phyloP scores from a whole-genome alignment of 2,888 invertebrate genomes.

The Therioaphis trifolii region DNA sequence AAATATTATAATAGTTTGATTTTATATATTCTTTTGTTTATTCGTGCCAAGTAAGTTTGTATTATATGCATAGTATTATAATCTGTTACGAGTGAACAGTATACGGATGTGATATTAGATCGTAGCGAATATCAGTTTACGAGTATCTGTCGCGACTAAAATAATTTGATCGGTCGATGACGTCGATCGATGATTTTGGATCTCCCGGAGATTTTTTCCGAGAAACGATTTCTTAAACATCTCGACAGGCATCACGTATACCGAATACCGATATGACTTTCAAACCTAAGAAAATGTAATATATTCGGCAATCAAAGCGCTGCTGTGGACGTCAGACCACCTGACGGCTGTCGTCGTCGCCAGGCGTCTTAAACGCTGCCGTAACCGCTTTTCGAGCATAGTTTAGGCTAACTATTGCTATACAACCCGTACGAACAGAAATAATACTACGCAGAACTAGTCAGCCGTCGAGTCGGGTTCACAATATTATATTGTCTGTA shows the following conservation, averaged over 20 bases:
- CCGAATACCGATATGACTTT: neutral
- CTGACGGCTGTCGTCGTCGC: neutral
- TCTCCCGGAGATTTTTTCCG: slow-evolving; percentile 33
- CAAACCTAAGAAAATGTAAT: neutral
- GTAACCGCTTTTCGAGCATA: neutral
- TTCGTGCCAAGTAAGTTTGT: too few relatives aligned
- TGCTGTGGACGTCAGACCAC: neutral
- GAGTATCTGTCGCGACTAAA: too few relatives aligned
- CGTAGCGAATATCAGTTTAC: too few relatives aligned
- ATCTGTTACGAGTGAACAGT: too few relatives aligned
- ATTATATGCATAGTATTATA: too few relatives aligned
- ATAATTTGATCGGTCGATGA: neutral
- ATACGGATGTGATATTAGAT: too few relatives aligned
- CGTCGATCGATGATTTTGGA: slow-evolving; percentile 17
- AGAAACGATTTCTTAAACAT: neutral
- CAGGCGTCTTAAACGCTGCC: neutral
- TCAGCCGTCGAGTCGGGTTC: neutral
- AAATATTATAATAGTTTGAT: too few relatives aligned
- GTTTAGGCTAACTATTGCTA: neutral
- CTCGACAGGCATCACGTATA: neutral
- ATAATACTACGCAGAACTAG: neutral
- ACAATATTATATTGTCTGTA: neutral
- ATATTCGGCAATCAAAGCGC: neutral
- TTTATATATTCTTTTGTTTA: too few relatives aligned
- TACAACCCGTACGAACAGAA: neutral